Conservation (phyloP, 1,140 invertebrate species). For the Diabrotica undecimpunctata region DNA sequence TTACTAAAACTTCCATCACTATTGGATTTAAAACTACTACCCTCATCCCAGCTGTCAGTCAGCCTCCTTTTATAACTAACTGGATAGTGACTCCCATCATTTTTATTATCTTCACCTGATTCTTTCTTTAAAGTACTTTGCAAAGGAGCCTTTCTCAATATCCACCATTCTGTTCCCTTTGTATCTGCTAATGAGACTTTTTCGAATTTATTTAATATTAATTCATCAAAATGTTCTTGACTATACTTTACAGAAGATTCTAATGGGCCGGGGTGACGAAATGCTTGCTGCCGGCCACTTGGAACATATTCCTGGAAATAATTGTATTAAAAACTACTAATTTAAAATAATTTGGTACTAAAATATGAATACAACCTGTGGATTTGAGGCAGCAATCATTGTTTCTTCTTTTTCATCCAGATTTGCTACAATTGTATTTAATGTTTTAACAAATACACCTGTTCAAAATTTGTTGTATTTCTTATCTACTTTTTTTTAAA, state of each 20-base stretch:
- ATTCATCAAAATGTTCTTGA: constrained; percentile 49
- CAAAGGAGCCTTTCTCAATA: constrained; percentile 53
- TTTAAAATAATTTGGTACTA: constrained; percentile 27
- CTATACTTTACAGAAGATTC: constrained; percentile 47
- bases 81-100: constrained; percentile 23
- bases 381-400: constrained; percentile 79
- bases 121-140: constrained; percentile 18
- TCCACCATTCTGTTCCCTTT: constrained; percentile 63
- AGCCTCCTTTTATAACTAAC: constrained; percentile 9
- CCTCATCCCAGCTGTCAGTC: constrained; percentile 32
- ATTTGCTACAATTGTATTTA: constrained; percentile 52
- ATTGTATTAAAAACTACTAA: constrained; percentile 24
- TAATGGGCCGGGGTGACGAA: constrained; percentile 68
- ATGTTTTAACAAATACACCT: constrained; percentile 1
- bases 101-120: constrained; percentile 22
- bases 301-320: constrained; percentile 78
- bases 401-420: constrained; percentile 70
- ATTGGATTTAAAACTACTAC: constrained; percentile 30
- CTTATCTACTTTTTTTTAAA: too few species aligned
- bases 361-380: constrained; percentile 58
- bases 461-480: too few species aligned
- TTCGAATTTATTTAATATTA: constrained; percentile 65
- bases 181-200: constrained; percentile 69
- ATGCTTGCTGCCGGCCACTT: constrained; percentile 76
- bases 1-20: constrained; percentile 26